Evolutionary conservation across 1,140 invertebrate genomes (phyloP), one percentile per base, ranked within the genome.

Genomic region (Archivesica marissinica): DNA sequence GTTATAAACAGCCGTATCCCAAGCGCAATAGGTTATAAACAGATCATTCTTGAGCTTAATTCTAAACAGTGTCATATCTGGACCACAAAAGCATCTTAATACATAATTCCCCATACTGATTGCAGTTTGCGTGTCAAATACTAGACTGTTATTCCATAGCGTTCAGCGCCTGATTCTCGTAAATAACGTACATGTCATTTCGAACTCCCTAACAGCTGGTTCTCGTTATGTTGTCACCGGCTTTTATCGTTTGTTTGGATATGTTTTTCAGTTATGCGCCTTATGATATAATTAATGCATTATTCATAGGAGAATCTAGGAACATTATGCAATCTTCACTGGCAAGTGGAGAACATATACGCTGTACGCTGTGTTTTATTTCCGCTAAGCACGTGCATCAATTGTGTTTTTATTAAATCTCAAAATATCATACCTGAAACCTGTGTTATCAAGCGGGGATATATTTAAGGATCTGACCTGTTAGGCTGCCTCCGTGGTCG

Each of bases 261-360:
- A 35, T 35, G 59, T 35, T 28, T 64, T 64, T 64, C 59, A 64
- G 38, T 64, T 64, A 35, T 25, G 59, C 59, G 59, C 11, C 59
- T 64, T 64, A 35, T 35, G 59, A 35, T 17, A 64, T 64, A 64
- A 64, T 17, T 64, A 35, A 64, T 64, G 33, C 59, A 64, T 64
- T 35, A 20, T 30, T 7, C 9, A 28, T 59, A 6, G 54, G 1
- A 28, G 17, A 4, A n/a, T 28, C 25, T 59, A 15, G 54, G n/a
- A 59, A 17, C 6, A 28, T n/a, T 4, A n/a, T 52, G 4, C 2
- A 52, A 52, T 52, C 4, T 52, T n/a, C 17, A 52, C 23, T 4
- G 4, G 17, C 23, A n/a, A 15, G 50, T 52, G 4, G 17, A 20
- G 17, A 15, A 52, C 50, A 7, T 7, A 7, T 52, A 20, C 4